These are phyloP conservation scores for Harpalus rufipes DNA, from an alignment of 2,888 invertebrate species.

Conservation along the genomic window DNA sequence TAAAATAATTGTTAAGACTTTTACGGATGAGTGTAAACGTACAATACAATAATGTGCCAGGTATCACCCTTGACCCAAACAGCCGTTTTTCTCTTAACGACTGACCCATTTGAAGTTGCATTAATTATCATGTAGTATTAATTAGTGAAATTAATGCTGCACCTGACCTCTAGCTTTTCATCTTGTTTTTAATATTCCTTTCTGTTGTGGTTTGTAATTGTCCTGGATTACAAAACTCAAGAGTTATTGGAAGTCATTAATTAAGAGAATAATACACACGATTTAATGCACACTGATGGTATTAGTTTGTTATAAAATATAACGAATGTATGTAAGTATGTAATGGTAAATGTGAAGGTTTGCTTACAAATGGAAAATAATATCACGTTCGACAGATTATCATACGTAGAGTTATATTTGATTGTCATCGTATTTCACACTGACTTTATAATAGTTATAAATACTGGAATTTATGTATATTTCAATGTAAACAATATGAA, in stretches of 20 bases:
- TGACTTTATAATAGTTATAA: not conserved
- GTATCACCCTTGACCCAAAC: slow-evolving; percentile 64
- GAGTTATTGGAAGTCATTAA: slow-evolving; percentile 50
- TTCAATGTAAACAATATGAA: not conserved
- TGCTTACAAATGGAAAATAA: slow-evolving; percentile 55
- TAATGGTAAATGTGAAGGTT: slow-evolving; percentile 65
- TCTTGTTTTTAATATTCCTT: slow-evolving; percentile 34
- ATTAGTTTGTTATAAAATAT: slow-evolving; percentile 54
- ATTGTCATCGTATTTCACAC: slow-evolving; percentile 34
- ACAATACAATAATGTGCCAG: slow-evolving; percentile 55
- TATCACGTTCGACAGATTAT: slow-evolving; percentile 41
- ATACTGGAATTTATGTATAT: not conserved
- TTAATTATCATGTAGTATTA: slow-evolving; percentile 62
- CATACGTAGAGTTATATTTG: slow-evolving; percentile 22
- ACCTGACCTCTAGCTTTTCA: slow-evolving; percentile 57
- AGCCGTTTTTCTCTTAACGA: slow-evolving; percentile 42
- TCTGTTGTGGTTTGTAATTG: slow-evolving; percentile 12
- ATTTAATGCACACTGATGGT: slow-evolving; percentile 44
- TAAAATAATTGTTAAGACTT: not conserved
- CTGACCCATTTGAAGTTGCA: slow-evolving; percentile 64
- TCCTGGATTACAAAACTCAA: slow-evolving; percentile 49
- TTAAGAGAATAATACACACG: slow-evolving; percentile 32
- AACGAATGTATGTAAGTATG: slow-evolving; percentile 59
- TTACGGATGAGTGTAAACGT: slow-evolving; percentile 8
- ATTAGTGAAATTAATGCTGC: slow-evolving; percentile 61